Evolutionary conservation across 2,113 vertebrate species (phyloP).

Genomic region (Ciconia maguari): DNA sequence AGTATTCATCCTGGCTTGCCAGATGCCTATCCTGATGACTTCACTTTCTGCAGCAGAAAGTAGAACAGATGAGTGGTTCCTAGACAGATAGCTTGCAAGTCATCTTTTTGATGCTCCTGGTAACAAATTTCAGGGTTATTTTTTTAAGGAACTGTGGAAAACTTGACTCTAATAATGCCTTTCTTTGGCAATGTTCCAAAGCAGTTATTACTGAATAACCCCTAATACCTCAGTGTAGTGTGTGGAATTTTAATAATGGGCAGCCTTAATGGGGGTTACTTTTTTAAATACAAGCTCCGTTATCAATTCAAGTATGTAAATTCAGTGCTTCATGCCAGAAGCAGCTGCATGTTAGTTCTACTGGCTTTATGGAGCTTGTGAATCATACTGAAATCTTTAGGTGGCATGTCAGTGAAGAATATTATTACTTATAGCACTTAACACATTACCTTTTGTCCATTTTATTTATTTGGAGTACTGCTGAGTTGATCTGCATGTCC

Average conservation of each 20-base stretch:
- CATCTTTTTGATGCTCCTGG: neutral
- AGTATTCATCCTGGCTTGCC: neutral
- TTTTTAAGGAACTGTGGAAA: neutral
- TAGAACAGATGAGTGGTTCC: neutral
- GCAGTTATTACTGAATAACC: neutral
- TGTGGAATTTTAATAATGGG: neutral
- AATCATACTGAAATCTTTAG: constrained; percentile 41
- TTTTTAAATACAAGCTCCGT: neutral
- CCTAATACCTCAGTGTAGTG: neutral
- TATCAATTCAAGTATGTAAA: constrained; percentile 7
- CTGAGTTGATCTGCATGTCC: neutral
- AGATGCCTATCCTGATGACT: neutral
- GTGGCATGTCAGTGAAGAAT: neutral
- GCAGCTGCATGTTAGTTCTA: constrained; percentile 6
- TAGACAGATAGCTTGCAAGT: neutral
- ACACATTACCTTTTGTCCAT: neutral
- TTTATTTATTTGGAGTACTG: constrained; percentile 24
- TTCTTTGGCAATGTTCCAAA: neutral
- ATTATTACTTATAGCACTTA: constrained; percentile 1
- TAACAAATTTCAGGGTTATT: neutral
- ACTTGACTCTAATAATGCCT: neutral
- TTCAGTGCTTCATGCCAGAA: neutral
- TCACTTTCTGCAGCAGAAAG: neutral
- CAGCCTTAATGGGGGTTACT: neutral
- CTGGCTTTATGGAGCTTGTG: constrained; percentile 25